These are phyloP conservation scores for Zaprionus lineosus DNA, from an alignment of 2,888 invertebrate genomes.

Conservation along the genomic window DNA sequence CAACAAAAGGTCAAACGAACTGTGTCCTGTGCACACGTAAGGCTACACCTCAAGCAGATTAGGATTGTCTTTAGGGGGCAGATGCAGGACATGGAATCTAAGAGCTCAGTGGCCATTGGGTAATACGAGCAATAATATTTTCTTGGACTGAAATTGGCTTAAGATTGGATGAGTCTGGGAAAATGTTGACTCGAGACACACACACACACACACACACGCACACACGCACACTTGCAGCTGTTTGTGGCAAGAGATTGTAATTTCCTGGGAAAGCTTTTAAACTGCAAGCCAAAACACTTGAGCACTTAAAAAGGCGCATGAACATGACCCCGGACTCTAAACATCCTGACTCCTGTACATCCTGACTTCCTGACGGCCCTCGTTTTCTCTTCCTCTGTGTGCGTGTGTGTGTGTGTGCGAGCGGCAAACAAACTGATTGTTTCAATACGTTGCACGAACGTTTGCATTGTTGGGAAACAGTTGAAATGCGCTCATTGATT, in stretches of 20 bases:
- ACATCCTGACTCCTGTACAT: constrained; percentile 10
- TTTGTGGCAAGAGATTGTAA: constrained; percentile 38
- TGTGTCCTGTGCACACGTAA: constrained; percentile 23
- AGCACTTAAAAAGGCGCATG: constrained; percentile 78
- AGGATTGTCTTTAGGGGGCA: constrained; percentile 35
- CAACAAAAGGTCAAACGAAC: constrained; percentile 65
- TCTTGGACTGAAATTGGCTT: constrained; percentile 50
- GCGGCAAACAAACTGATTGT: constrained; percentile 78
- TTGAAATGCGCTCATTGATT: constrained; percentile 82
- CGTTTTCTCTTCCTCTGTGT: constrained; percentile 6
- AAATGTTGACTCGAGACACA: constrained; percentile 43
- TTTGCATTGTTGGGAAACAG: constrained; percentile 79
- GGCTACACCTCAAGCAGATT: constrained; percentile 38
- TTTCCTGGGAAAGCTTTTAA: constrained; percentile 74
- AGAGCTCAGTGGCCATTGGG: constrained; percentile 20
- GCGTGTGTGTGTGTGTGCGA: constrained; percentile 52
- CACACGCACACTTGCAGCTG: constrained; percentile 68
- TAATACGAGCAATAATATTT: constrained; percentile 57
- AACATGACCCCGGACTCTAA: constrained; percentile 44
- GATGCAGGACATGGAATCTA: constrained; percentile 19
- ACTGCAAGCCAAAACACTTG: constrained; percentile 63
- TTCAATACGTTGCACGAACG: constrained; percentile 60
- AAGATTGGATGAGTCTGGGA: constrained; percentile 39
- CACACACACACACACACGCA: too few species aligned
- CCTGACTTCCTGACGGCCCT: constrained; percentile 15